Percentiles rank a stretch among this genome's conserved stretches.
Conservation (phyloP, 2,888 invertebrate genomes). For the Aproaerema taeniolella region DNA sequence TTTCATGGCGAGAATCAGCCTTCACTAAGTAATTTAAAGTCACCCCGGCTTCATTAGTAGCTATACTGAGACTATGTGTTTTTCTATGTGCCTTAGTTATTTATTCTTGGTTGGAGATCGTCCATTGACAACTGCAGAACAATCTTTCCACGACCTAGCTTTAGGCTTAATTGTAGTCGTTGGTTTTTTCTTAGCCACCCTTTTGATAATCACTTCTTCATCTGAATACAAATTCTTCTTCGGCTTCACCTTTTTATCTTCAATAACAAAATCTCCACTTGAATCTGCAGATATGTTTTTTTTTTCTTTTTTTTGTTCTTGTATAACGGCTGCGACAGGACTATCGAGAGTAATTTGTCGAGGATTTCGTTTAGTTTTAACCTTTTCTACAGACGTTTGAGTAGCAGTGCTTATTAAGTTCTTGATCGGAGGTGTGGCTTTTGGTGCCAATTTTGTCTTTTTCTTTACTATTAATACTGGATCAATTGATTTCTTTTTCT, state of each 20-base stretch:
- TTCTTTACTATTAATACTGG: slow-evolving; percentile 46
- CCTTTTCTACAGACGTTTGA: slow-evolving; percentile 53
- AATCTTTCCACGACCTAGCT: slow-evolving; percentile 49
- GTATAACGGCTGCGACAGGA: too few relatives aligned
- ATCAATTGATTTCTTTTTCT: slow-evolving; percentile 53
- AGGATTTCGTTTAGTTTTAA: slow-evolving; percentile 38
- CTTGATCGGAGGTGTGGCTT: slow-evolving; percentile 59
- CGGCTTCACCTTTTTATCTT: slow-evolving; percentile 51
- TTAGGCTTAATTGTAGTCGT: slow-evolving; percentile 41
- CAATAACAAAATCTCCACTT: slow-evolving; percentile 53
- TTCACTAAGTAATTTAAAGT: too few relatives aligned
- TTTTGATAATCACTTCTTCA: slow-evolving; percentile 50
- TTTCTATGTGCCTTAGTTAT: too few relatives aligned
- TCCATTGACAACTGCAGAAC: slow-evolving; percentile 54
- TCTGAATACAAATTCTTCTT: too few relatives aligned
- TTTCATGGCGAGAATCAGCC: too few relatives aligned
- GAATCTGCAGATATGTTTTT: too few relatives aligned
- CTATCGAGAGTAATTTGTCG: slow-evolving; percentile 56
- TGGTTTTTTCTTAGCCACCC: slow-evolving; percentile 55
- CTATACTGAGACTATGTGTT: too few relatives aligned
- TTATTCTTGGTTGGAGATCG: too few relatives aligned
- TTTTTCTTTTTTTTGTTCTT: too few relatives aligned
- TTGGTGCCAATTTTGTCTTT: slow-evolving; percentile 47
- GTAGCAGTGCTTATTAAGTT: slow-evolving; percentile 59
- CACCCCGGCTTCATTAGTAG: too few relatives aligned